Conservation (phyloP, 2,888 invertebrate genomes). For the Apomyelois bistriatella region DNA sequence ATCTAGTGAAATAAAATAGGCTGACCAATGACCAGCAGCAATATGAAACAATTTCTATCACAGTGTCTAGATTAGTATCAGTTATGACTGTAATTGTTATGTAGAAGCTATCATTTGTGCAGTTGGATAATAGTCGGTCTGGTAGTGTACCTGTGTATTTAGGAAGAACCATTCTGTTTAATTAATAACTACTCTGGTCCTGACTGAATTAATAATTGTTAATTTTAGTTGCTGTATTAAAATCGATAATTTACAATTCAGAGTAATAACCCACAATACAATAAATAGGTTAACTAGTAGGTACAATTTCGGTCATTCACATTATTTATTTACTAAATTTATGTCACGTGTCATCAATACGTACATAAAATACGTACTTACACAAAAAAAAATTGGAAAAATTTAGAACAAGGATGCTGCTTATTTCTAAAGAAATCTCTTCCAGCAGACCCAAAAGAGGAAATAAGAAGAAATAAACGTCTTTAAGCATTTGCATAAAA, state of each 20-base stretch:
- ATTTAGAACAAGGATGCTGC: no score
- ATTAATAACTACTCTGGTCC: conserved; percentile 8
- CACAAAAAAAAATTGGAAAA: no score
- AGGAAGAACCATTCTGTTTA: conserved; percentile 16
- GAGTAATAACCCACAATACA: neutral
- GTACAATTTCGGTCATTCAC: no score
- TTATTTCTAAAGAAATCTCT: no score
- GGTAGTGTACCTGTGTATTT: conserved; percentile 11
- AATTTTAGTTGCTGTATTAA: neutral
- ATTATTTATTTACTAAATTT: no score
- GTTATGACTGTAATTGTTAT: conserved; percentile 48
- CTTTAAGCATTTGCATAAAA: no score
- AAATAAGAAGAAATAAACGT: no score
- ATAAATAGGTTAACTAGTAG: no score
- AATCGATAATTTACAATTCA: neutral
- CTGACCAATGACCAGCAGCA: conserved; percentile 2
- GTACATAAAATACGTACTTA: no score
- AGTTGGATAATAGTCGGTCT: conserved; percentile 21
- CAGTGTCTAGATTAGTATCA: conserved; percentile 37
- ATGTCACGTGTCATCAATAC: no score
- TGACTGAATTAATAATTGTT: neutral
- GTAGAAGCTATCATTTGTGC: conserved; percentile 44
- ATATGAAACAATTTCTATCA: conserved; percentile 39
- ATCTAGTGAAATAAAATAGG: no score
- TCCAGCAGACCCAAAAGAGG: no score